Percentiles rank a stretch among this genome's conserved stretches.
phyloP scores from a whole-genome alignment of 1,140 invertebrate species.

The Drosophila littoralis region DNA sequence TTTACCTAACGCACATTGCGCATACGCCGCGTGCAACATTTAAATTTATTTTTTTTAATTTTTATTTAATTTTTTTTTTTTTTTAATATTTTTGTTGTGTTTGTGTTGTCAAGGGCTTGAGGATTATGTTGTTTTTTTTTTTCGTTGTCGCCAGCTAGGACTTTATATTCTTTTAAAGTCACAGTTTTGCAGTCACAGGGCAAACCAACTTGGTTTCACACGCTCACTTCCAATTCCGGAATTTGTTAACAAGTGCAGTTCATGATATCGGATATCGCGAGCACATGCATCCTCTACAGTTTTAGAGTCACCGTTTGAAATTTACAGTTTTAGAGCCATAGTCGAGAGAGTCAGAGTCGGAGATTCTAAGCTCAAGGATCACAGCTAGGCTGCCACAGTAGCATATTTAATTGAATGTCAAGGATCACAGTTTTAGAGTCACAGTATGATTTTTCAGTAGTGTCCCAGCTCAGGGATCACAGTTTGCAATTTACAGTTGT shows the following conservation, averaged over 20 bases:
- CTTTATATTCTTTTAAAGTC: background rate
- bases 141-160: slow-evolving; percentile 2
- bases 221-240: too few relatives aligned
- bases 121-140: background rate
- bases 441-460: background rate
- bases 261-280: too few relatives aligned
- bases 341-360: too few relatives aligned
- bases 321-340: background rate
- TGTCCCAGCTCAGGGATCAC: background rate
- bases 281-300: background rate
- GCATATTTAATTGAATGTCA: too few relatives aligned
- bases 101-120: background rate
- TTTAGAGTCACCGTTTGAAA: background rate
- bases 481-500: background rate
- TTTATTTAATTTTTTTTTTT: background rate
- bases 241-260: too few relatives aligned
- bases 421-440: background rate
- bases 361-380: too few relatives aligned
- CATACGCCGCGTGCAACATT: slow-evolving; percentile 35
- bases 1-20: slow-evolving; percentile 14
- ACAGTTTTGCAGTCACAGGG: background rate
- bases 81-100: slow-evolving; percentile 2
- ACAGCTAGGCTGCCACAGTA: too few relatives aligned
- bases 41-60: background rate
- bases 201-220: too few relatives aligned